A percentile compares a stretch with the other conserved stretches of the same genome.
Conservation (phyloP, 2,888 invertebrate species). For the Alentia gelatinosa region DNA sequence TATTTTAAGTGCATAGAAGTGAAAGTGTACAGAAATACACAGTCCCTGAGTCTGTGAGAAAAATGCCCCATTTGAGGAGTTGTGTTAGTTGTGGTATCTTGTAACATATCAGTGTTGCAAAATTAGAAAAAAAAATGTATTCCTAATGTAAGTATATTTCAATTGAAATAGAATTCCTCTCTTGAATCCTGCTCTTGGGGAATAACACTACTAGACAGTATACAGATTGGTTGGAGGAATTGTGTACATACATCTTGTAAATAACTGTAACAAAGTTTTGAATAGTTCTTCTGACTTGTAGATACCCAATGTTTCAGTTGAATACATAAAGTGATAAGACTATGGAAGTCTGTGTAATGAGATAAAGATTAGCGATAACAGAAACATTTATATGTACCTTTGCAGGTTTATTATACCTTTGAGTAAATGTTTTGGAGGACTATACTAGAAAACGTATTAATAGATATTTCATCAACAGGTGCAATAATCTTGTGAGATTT, state of each 20-base stretch:
- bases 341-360: not conserved
- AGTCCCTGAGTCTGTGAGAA: not conserved
- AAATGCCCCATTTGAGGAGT: not conserved
- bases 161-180: not conserved
- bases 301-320: not conserved
- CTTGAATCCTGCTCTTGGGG: not conserved
- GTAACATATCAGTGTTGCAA: constrained; percentile 2
- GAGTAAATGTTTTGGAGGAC: not conserved
- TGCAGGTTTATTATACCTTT: not conserved
- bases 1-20: not conserved
- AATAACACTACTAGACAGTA: not conserved
- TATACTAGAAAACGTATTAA: not conserved
- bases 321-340: not conserved
- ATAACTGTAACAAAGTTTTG: not conserved
- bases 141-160: not conserved
- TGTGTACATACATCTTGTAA: not conserved
- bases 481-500: not conserved
- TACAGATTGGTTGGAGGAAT: not conserved
- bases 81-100: not conserved
- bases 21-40: not conserved
- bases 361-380: not conserved
- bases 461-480: not conserved
- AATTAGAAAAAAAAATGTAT: not conserved
- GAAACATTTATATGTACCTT: not conserved
- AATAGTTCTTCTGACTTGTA: not conserved